These are phyloP conservation scores for Bufo bufo DNA, from an alignment of 2,113 vertebrate species.

Conservation along the genomic window DNA sequence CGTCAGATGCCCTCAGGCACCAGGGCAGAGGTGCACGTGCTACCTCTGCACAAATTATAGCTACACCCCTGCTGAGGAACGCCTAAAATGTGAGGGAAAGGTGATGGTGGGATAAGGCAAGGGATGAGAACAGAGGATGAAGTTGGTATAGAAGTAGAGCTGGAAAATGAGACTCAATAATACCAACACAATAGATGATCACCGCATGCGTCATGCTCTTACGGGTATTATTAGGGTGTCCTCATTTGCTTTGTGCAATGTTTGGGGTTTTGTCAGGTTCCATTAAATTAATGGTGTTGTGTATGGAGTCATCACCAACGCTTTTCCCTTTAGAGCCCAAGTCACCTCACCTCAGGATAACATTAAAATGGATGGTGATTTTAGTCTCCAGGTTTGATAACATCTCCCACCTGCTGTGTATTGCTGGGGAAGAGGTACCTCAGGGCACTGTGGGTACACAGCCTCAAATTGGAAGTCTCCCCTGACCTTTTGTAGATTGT, in stretches of 20 bases:
- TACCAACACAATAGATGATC: too few relatives aligned
- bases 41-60: too few relatives aligned
- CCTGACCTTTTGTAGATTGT: neutral
- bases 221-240: neutral
- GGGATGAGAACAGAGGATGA: too few relatives aligned
- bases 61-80: too few relatives aligned
- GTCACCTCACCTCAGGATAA: slow-evolving; percentile 31
- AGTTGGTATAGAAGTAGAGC: too few relatives aligned
- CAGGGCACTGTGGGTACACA: neutral
- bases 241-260: neutral
- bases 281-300: neutral
- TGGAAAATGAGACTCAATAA: too few relatives aligned
- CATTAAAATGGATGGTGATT: slow-evolving; percentile 28
- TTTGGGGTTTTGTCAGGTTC: neutral
- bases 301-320: neutral
- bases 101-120: too few relatives aligned
- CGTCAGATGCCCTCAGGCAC: too few relatives aligned
- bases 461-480: neutral
- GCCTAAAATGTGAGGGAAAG: too few relatives aligned
- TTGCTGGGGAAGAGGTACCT: neutral
- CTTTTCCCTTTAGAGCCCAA: neutral
- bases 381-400: slow-evolving; percentile 18
- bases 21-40: too few relatives aligned
- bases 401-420: slow-evolving; percentile 42
- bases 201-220: neutral